Base-by-base conservation (phyloP, 92 coral and sea anemone species). In the Porites cylindrica region DNA sequence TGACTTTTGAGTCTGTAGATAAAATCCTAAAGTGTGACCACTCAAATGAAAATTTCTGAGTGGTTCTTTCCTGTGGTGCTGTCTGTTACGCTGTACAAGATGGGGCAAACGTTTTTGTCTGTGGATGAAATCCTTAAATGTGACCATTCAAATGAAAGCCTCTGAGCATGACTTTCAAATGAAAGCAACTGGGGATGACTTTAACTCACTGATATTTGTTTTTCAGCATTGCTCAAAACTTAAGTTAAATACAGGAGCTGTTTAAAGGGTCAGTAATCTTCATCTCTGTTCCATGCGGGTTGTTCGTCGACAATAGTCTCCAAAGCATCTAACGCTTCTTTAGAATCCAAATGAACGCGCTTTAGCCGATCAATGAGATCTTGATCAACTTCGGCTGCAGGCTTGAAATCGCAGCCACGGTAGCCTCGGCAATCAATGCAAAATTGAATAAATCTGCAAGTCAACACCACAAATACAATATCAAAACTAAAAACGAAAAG, bases 371-470 rank as follows among this genome's bases (percentile, higher is more conserved):
- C 70, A 8, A 92, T 79, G 14, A 92, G 85, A 52, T 92, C 95
- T 38, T 92, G 86, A 24, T 92, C 93, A 21, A 88, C 91, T 11
- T 84, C 77, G 17, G 14, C 0, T 43, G 92, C 85, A 2, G 85
- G 93, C 29, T 90, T 89, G 80, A 85, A 92, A 75, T 92, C 95
- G 53, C 95, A 89, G 0, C 95, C 95, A 26, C 93, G 73, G 66
- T 92, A 92, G 14, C 91, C 93, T 79, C 90, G 86, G 78, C 77
- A 59, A 20, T 82, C 88, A 7, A 82, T 78, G 78, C 95, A 92
- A 83, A 89, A 92, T 83, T 92, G 86, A 17, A 92, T 92, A 23
- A 92, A 91, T 82, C 95, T 92, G 60, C 7, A 4, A 29, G 56
- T 6, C 26, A 10, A 71, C 21, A 78, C 2, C 6, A 11, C 47